These are phyloP conservation scores for Ennomos quercinarius DNA, from an alignment of 2,888 invertebrate genomes.

Conservation along the genomic window DNA sequence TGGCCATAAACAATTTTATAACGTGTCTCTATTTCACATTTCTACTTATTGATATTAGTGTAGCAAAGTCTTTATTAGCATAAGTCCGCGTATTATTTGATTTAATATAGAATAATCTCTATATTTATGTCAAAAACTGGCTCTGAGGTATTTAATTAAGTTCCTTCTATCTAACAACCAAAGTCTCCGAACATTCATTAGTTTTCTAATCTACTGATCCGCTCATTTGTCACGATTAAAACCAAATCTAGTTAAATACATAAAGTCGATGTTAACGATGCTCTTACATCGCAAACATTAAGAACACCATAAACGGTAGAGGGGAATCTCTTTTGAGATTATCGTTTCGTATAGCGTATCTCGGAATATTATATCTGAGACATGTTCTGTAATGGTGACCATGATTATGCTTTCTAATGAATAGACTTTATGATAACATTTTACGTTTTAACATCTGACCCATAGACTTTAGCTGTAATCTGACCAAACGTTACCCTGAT, in stretches of 20 bases:
- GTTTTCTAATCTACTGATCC: constrained; percentile 40
- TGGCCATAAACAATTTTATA: neutral
- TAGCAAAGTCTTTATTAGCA: too few species aligned
- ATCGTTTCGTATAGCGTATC: constrained; percentile 60
- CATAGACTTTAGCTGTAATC: neutral
- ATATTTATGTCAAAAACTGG: constrained; percentile 11
- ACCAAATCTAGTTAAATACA: constrained; percentile 52
- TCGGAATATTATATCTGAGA: constrained; percentile 59
- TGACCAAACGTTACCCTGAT: neutral
- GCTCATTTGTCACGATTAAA: constrained; percentile 45
- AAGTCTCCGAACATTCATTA: constrained; percentile 35
- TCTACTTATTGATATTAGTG: too few species aligned
- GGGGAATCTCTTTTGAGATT: constrained; percentile 67
- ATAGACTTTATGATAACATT: too few species aligned
- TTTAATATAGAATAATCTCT: too few species aligned
- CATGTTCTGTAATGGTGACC: constrained; percentile 14
- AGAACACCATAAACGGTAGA: constrained; percentile 65
- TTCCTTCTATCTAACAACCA: constrained; percentile 28
- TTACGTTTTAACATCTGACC: too few species aligned
- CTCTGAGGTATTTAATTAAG: constrained; percentile 30
- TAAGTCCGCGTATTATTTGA: too few species aligned
- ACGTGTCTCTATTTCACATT: neutral
- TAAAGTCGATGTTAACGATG: constrained; percentile 63
- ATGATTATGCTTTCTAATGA: neutral
- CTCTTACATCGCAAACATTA: constrained; percentile 65